phyloP scores from a whole-genome alignment of 2,888 invertebrate species.

The Drosophila mimetica region DNA sequence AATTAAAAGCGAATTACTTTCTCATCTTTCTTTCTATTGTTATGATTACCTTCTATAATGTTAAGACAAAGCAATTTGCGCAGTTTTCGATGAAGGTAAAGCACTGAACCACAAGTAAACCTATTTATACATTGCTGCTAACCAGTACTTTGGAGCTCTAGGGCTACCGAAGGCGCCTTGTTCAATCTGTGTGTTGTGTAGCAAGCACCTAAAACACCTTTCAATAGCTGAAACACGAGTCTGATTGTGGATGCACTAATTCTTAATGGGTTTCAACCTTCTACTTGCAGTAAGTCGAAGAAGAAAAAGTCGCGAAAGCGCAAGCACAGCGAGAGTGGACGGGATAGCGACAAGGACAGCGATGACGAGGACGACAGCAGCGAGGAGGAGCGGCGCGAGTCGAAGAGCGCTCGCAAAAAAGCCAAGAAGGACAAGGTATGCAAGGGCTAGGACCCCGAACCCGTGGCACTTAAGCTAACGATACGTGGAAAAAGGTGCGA shows the following conservation, averaged over 20 bases:
- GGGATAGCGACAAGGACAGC: slow-evolving; percentile 83
- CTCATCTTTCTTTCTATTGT: slow-evolving; percentile 84
- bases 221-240: slow-evolving; percentile 3
- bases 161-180: slow-evolving; percentile 29
- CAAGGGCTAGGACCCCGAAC: background rate
- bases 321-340: slow-evolving; percentile 85
- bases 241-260: slow-evolving; percentile 1
- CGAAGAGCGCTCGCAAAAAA: slow-evolving; percentile 82
- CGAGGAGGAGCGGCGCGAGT: slow-evolving; percentile 83
- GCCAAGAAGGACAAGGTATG: slow-evolving; percentile 83
- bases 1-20: slow-evolving; percentile 84
- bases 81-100: slow-evolving; percentile 84
- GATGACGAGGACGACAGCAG: slow-evolving; percentile 82
- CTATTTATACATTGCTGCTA: slow-evolving; percentile 49
- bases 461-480: slow-evolving; percentile 5
- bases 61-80: slow-evolving; percentile 84
- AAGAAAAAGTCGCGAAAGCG: slow-evolving; percentile 87
- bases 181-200: slow-evolving; percentile 31
- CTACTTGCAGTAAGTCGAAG: slow-evolving; percentile 84
- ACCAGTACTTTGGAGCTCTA: slow-evolving; percentile 32
- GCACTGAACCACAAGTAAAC: slow-evolving; percentile 75
- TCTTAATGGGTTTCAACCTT: slow-evolving; percentile 25
- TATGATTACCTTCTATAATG: slow-evolving; percentile 75
- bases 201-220: slow-evolving; percentile 27
- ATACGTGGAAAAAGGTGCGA: slow-evolving; percentile 11